Percentiles rank a stretch among this genome's conserved stretches.
Evolutionary conservation across 2,797 vertebrate genomes (phyloP).

Genomic region (Microtus agrestis): DNA sequence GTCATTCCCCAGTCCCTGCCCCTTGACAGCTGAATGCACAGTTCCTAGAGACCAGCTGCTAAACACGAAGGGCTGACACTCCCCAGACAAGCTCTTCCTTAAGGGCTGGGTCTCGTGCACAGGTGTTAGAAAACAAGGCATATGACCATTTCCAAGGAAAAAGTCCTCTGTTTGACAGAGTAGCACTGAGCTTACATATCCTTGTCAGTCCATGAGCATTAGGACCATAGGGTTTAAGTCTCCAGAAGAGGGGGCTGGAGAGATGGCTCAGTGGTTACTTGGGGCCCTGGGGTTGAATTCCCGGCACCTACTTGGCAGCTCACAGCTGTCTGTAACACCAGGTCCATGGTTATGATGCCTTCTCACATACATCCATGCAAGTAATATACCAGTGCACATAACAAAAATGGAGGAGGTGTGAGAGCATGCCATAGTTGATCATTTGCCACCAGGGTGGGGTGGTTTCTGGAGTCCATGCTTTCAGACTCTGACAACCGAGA

Average conservation of each 20-base stretch:
- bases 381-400: not conserved
- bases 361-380: not conserved
- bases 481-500: not conserved
- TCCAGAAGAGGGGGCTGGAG: not conserved
- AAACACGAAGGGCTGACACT: not conserved
- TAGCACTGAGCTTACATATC: not conserved
- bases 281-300: not conserved
- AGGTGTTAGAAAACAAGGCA: conserved; percentile 32
- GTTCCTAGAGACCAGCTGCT: conserved; percentile 17
- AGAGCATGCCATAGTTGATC: not conserved
- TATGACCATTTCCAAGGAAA: conserved; percentile 4
- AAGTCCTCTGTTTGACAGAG: conserved; percentile 49
- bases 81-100: conserved; percentile 45
- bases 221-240: not conserved
- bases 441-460: not conserved
- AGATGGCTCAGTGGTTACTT: not conserved
- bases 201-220: not conserved
- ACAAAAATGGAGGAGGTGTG: not conserved
- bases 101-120: not conserved
- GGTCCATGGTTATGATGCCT: not conserved
- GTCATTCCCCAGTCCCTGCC: not conserved
- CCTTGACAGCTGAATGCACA: not conserved
- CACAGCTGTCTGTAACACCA: not conserved
- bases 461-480: conserved; percentile 13
- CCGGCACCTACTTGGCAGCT: not conserved